Evolutionary conservation across 2,797 vertebrate species (phyloP), one percentile per base, ranked within the genome.

Genomic region (Diglossa cyanea): DNA sequence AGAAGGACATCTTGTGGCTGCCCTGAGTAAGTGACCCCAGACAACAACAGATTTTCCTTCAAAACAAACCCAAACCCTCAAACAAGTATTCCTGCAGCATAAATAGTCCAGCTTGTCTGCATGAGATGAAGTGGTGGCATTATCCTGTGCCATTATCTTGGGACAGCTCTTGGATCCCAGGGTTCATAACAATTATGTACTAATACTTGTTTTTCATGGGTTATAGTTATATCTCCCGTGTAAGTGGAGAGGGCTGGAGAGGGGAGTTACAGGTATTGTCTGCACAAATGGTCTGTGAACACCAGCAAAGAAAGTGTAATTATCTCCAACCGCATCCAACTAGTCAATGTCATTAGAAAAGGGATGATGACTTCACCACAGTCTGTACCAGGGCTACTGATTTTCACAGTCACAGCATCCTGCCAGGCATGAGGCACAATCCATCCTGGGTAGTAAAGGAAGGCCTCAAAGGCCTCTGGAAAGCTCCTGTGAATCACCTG

Each of bases 1-100:
- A 60, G 39, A 50, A 77, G 86, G 96, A 94, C 96, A 95, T 61
- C 95, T 90, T 37, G 63, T 93, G 95, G 93, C 82, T 91, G 71
- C 21, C 33, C 13, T 5, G 19, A 33, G 68, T 26, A 74, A 94
- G 55, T 12, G 51, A 84, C 71, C 79, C 2, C 0, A 39, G 18
- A 57, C 35, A 61, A 42, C 33, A 16, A 10, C 24, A 23, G 25
- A 1, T 30, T 42, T 74, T 54, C 19, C 39, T 80, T 60, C 28
- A 60, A 79, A 74, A 7, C 31, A 47, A 66, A 58, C 40, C 7
- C 17, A 40, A 58, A 47, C 25, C 37, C 25, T 53, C 62, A 61
- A 15, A 21, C 20, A 71, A 45, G 21, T 25, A 10, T 37, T 80
- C 48, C 7, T 86, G 68, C 23, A 51, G 61, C 33, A n/a, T 7